phyloP scores from a whole-genome alignment of 2,113 vertebrate genomes.

The Gobio gobio region DNA sequence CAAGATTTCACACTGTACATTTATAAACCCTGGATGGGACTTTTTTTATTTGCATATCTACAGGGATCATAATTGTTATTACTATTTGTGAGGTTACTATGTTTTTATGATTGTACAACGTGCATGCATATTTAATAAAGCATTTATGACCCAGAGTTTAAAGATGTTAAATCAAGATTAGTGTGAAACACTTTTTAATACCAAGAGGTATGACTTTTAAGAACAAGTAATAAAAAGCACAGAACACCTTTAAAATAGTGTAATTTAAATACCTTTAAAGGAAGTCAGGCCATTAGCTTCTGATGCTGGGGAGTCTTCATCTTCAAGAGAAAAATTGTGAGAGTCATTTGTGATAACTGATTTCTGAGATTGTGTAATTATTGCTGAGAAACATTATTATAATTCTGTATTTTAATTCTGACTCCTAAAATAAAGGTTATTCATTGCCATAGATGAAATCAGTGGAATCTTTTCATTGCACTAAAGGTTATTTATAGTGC shows the following conservation, averaged over 20 bases:
- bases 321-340: background rate
- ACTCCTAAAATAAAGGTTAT: background rate
- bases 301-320: background rate
- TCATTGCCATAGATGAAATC: too few relatives aligned
- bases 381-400: background rate
- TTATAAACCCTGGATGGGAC: background rate
- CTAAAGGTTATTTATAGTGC: too few relatives aligned
- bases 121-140: background rate
- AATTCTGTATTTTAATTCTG: background rate
- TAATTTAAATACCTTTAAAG: conserved; percentile 9
- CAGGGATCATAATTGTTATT: background rate
- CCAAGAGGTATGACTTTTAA: background rate
- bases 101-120: background rate
- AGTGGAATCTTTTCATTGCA: too few relatives aligned
- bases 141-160: background rate
- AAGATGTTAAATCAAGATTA: background rate
- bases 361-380: background rate
- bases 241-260: background rate
- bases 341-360: background rate
- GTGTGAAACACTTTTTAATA: background rate
- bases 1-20: background rate
- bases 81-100: background rate
- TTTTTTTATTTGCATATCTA: background rate
- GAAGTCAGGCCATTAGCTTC: background rate
- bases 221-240: background rate